Base-by-base conservation (phyloP, 2,888 invertebrate species). In the Drosophila paracracens region DNA sequence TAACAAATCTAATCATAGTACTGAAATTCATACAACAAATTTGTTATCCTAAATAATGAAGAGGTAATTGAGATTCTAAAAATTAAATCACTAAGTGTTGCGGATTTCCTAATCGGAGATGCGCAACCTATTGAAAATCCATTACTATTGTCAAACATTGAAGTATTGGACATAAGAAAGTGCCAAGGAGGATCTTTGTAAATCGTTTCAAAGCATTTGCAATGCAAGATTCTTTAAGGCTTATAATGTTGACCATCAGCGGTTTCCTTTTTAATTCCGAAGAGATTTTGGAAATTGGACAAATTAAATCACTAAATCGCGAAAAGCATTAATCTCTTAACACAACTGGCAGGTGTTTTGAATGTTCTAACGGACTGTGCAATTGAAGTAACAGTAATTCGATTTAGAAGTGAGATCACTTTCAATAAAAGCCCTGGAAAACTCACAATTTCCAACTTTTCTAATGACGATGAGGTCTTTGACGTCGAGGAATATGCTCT, bases 31-130 rank as follows among this genome's bases (percentile, higher is more conserved):
- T 16, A 3, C 13, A 13, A 25, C 2, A 29, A 8, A 8, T 13
- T 61, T 25, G 18, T 38, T 8, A 7, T 8, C 1, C 13, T 61
- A 6, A 53, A 53, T 25, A 61, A 60, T 38, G 60, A 52, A 11
- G 52, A 60, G 21, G 2, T 60, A 7, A 36, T 38, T 1, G 53
- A 31, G 21, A 16, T 53, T 13, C 13, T 61, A 53, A 61, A 18
- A 40, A 25, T 53, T 18, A 31, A 31, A 18, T 31, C 51, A 6
- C 21, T 60, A 60, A 18, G 7, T 11, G 4, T 1, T 51, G 16
- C 18, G 18, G 7, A 60, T 11, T 36, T 33, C 10, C 51, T 36
- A 16, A 16, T 60, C 10, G n/a, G 2, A 36, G 35, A 60, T 52
- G 1, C 7, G 1, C 36, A 16, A 18, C 7, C 18, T 6, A 52